A percentile compares a stretch with the other conserved stretches of the same genome.
Conservation (phyloP, 2,797 vertebrate species). For the Echeneis naucrates region DNA sequence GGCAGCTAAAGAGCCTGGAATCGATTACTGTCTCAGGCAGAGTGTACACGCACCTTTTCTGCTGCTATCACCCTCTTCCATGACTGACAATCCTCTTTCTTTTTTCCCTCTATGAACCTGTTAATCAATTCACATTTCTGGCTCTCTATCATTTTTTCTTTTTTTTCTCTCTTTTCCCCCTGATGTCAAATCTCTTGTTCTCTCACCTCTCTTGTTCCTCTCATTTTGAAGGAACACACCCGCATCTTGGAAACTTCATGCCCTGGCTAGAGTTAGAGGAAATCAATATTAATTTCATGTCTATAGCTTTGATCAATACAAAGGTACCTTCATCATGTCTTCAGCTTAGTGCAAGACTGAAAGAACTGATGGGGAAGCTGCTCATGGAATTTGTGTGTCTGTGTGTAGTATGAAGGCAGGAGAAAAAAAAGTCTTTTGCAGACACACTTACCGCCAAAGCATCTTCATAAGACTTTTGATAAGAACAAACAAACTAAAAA, state of each 20-base stretch:
- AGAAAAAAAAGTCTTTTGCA: no score
- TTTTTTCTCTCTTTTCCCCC: not conserved
- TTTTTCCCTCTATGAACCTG: constrained; percentile 24
- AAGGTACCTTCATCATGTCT: not conserved
- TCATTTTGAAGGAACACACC: not conserved
- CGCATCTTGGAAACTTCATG: not conserved
- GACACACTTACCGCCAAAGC: no score
- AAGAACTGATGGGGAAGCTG: constrained; percentile 17
- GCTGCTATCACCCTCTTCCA: constrained; percentile 56
- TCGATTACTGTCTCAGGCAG: constrained; percentile 58
- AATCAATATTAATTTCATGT: constrained; percentile 46
- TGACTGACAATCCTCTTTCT: constrained; percentile 54
- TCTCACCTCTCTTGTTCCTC: not conserved
- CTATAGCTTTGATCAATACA: constrained; percentile 10
- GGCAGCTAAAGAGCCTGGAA: constrained; percentile 58
- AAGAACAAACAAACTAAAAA: no score
- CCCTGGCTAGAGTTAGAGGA: not conserved
- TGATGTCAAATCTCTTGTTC: not conserved
- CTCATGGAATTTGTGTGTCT: not conserved
- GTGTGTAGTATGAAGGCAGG: no score
- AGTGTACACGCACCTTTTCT: constrained; percentile 52
- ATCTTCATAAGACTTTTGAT: no score
- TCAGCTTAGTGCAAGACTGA: not conserved
- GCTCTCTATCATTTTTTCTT: constrained; percentile 4
- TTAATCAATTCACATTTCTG: constrained; percentile 39